These are phyloP conservation scores for Chaetodon trifasciatus DNA, from an alignment of 2,797 vertebrate species.

Conservation along the genomic window DNA sequence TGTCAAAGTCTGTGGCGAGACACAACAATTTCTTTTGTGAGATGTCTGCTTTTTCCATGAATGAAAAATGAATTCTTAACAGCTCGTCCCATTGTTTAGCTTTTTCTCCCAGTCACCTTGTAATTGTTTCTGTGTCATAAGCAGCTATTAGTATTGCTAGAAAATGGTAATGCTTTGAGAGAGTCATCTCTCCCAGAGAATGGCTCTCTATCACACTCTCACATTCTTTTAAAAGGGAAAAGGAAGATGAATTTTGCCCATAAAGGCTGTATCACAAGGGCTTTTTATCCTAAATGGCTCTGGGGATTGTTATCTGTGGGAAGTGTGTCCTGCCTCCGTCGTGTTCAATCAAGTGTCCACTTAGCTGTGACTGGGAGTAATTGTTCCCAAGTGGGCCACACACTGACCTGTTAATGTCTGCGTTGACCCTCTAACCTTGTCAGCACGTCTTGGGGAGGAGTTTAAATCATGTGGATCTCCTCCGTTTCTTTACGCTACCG, in stretches of 20 bases:
- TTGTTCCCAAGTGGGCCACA: conserved; percentile 99
- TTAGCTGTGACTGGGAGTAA: conserved; percentile 99
- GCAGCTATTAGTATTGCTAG: conserved; percentile 80
- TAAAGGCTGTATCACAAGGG: conserved; percentile 99
- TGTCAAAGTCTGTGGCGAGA: conserved; percentile 24
- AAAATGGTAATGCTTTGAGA: conserved; percentile 83
- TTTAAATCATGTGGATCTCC: conserved; percentile 92
- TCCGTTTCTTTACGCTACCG: conserved; percentile 85
- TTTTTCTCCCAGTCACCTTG: conserved; percentile 83
- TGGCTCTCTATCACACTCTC: conserved; percentile 87
- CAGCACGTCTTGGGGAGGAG: conserved; percentile 95
- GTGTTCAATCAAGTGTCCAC: conserved; percentile 99
- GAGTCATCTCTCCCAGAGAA: conserved; percentile 81
- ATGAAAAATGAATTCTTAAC: conserved; percentile 67
- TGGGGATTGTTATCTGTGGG: conserved; percentile 99
- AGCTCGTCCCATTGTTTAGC: conserved; percentile 70
- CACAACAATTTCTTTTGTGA: not conserved
- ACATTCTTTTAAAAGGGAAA: conserved; percentile 96
- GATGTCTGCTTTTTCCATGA: conserved; percentile 23
- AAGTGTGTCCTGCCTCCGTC: conserved; percentile 97
- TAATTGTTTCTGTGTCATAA: conserved; percentile 84
- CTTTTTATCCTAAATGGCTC: conserved; percentile 99
- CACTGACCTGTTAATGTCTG: conserved; percentile 99
- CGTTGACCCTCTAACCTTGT: conserved; percentile 98
- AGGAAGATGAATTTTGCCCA: conserved; percentile 99